A percentile compares a stretch with the other conserved stretches of the same genome.
Conservation (phyloP, 2,797 vertebrate species). For the Hydrocynus forskahlii region DNA sequence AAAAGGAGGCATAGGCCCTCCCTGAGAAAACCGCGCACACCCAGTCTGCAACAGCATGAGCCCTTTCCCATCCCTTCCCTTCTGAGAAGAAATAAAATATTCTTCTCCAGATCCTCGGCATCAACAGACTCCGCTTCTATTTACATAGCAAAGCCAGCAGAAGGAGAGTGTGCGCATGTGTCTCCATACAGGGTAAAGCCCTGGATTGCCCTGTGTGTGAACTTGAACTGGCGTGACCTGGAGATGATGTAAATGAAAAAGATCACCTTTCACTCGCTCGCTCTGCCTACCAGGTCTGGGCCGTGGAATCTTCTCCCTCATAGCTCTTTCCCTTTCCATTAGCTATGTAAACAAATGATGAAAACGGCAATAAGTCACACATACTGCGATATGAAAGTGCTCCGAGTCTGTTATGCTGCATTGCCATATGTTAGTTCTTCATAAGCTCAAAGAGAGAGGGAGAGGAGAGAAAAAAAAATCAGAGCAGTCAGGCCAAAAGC, state of each 20-base stretch:
- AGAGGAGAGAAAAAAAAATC: constrained; percentile 9
- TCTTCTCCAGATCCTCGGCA: constrained; percentile 39
- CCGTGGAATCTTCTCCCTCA: constrained; percentile 13
- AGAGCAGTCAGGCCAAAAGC: constrained; percentile 37
- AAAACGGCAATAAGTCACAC: constrained; percentile 42
- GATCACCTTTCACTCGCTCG: constrained; percentile 63
- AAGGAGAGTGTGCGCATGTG: constrained; percentile 9
- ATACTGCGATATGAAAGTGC: constrained; percentile 17
- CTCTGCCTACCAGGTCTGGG: constrained; percentile 14
- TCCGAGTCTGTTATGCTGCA: constrained; percentile 16
- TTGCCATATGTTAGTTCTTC: constrained; percentile 18
- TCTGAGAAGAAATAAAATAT: constrained; percentile 42
- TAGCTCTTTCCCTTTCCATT: constrained; percentile 62
- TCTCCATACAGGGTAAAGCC: constrained; percentile 39
- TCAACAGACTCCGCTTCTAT: constrained; percentile 47
- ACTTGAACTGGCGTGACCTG: constrained; percentile 73
- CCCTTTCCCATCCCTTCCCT: constrained; percentile 9
- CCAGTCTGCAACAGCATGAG: not conserved
- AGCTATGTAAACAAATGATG: constrained; percentile 58
- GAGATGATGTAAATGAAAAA: constrained; percentile 71
- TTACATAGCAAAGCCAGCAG: constrained; percentile 50
- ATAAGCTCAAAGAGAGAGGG: constrained; percentile 2
- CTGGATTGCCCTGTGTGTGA: constrained; percentile 66
- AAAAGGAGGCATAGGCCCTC: not conserved
- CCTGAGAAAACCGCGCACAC: not conserved